Evolutionary conservation across 2,113 vertebrate species (phyloP), one percentile per base, ranked within the genome.

Genomic region (Atractosteus spatula): DNA sequence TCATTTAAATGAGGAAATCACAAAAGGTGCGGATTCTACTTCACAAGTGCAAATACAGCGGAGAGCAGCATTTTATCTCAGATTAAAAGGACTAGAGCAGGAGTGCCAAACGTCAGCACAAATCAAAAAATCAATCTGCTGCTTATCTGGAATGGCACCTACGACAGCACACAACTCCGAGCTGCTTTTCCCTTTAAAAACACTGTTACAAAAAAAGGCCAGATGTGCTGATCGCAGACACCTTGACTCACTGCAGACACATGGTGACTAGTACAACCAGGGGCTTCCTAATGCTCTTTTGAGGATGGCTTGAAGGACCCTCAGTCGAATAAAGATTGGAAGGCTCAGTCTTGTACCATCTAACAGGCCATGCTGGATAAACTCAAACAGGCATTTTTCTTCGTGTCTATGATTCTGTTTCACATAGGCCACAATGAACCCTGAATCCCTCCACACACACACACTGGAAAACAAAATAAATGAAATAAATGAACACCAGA

Each of bases 91-190:
- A 55, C 51, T 57, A 73, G 44, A 7, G 64, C 47, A 47, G 61
- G 55, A 62, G 51, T 54, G 70, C 79, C 59, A 68, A 62, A 65
- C 44, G 44, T 77, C 76, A 77, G 76, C 55, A 74, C 59, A 55
- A 69, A 84, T 79, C 66, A 66, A 70, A 79, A 81, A 84, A 78
- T 79, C 78, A 80, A 81, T 83, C 79, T 82, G 80, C 74, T 51
- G 57, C 79, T 84, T 84, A 84, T 84, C 79, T 73, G 70, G 41
- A 64, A 29, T 66, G 42, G 42, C 3, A 42, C 63, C 76, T 71
- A 55, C 61, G 72, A 42, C 67, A 76, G 55, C 29, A n/a, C 17
- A 29, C 16, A 11, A 41, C 29, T 41, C 44, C 17, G 62, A 64
- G n/a, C 61, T 71, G 14, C 41, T 47, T 45, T 47, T 41, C 64